Percentiles rank a stretch among this genome's conserved stretches.
phyloP scores from a whole-genome alignment of 2,888 invertebrate species.

The Aphodius sticticus region DNA sequence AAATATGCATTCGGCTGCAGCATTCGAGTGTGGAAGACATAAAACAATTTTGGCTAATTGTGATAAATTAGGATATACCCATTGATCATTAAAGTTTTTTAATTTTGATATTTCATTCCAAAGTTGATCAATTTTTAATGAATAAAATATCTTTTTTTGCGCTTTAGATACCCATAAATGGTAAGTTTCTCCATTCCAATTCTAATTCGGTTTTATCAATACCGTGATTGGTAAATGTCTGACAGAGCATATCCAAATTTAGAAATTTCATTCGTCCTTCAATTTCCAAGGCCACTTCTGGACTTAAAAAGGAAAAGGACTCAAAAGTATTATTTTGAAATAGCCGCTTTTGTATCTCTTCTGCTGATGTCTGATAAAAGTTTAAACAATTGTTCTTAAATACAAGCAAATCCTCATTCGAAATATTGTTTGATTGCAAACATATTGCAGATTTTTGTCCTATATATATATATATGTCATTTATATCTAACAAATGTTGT shows the following conservation, averaged over 20 bases:
- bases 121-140: not conserved
- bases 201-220: not conserved
- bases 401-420: not conserved
- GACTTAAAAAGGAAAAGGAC: slow-evolving; percentile 10
- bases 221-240: not conserved
- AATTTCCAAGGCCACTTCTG: slow-evolving; percentile 11
- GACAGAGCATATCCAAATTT: slow-evolving; percentile 6
- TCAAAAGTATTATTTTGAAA: not conserved
- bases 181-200: slow-evolving; percentile 16
- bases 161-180: slow-evolving; percentile 8
- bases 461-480: not conserved
- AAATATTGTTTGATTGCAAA: not conserved
- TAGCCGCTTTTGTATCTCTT: not conserved
- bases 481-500: not conserved
- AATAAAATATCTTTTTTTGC: not conserved
- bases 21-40: not conserved
- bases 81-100: not conserved
- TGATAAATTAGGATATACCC: not conserved
- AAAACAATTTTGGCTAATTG: not conserved
- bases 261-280: not conserved
- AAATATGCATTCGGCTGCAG: not conserved
- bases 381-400: not conserved
- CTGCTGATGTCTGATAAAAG: not conserved
- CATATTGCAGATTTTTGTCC: not conserved
- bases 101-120: not conserved